These are phyloP conservation scores for Diorhabda elongata DNA, from an alignment of 1,140 invertebrate species.

Conservation along the genomic window DNA sequence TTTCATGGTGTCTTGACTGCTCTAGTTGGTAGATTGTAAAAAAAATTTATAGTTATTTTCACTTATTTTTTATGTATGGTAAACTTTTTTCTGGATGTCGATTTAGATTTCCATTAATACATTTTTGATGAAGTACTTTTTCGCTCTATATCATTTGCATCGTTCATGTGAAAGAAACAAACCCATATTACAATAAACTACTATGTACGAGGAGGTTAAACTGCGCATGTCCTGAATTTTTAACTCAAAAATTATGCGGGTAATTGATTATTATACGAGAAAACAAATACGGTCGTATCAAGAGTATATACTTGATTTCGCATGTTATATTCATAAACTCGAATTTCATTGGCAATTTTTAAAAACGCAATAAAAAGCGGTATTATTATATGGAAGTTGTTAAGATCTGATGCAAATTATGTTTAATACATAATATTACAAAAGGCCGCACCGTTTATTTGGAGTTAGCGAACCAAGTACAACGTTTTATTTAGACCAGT, in stretches of 20 bases:
- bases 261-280: conserved; percentile 16
- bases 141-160: not conserved
- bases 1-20: too few relatives aligned
- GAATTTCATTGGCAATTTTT: conserved; percentile 16
- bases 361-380: conserved; percentile 13
- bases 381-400: conserved; percentile 21
- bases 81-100: too few relatives aligned
- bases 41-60: too few relatives aligned
- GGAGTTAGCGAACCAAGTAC: conserved; percentile 3
- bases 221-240: conserved; percentile 19
- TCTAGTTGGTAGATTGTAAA: too few relatives aligned
- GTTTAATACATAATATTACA: conserved; percentile 17
- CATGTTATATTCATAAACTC: conserved; percentile 14
- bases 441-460: conserved; percentile 12
- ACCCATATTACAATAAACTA: conserved; percentile 2
- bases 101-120: too few relatives aligned
- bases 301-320: conserved; percentile 7
- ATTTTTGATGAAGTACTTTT: too few relatives aligned
- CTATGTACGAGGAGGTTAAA: not conserved
- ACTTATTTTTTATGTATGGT: too few relatives aligned
- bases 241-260: conserved; percentile 16
- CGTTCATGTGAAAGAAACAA: not conserved
- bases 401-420: conserved; percentile 18
- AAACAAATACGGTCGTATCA: conserved; percentile 14
- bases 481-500: not conserved